Percentiles rank a stretch among this genome's conserved stretches.
phyloP scores from a whole-genome alignment of 2,113 vertebrate species.

The Hydrochoerus hydrochaeris region DNA sequence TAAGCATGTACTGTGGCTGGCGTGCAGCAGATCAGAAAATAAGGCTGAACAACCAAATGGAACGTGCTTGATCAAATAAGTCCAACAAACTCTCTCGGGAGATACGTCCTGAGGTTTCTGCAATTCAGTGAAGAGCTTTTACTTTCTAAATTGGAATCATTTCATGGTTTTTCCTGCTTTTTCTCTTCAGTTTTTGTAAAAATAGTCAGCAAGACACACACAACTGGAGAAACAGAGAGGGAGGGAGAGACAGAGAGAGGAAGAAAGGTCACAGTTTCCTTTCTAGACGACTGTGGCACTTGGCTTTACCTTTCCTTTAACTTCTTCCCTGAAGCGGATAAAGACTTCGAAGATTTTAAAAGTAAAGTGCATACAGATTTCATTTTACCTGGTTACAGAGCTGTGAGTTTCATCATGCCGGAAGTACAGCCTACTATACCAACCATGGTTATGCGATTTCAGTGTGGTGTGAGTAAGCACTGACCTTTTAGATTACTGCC shows the following conservation, averaged over 20 bases:
- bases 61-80: not conserved
- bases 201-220: not conserved
- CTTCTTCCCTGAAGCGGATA: conserved; percentile 30
- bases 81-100: not conserved
- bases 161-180: not conserved
- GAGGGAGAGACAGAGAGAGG: not conserved
- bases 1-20: not conserved
- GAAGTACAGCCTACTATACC: not conserved
- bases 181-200: conserved; percentile 41
- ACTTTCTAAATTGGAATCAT: conserved; percentile 25
- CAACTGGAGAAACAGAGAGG: not conserved
- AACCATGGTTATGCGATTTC: not conserved
- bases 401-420: not conserved
- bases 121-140: not conserved
- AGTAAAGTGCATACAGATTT: conserved; percentile 52
- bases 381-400: conserved; percentile 46
- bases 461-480: conserved; percentile 26
- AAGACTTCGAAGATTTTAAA: conserved; percentile 59
- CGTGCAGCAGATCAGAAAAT: conserved; percentile 9
- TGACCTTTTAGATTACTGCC: conserved; percentile 74
- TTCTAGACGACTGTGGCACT: not conserved
- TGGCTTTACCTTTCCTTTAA: conserved; percentile 53
- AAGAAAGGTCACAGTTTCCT: not conserved
- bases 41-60: not conserved
- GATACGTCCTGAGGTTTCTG: not conserved